phyloP scores from a whole-genome alignment of 2,113 vertebrate species.

The Macaca nemestrina region DNA sequence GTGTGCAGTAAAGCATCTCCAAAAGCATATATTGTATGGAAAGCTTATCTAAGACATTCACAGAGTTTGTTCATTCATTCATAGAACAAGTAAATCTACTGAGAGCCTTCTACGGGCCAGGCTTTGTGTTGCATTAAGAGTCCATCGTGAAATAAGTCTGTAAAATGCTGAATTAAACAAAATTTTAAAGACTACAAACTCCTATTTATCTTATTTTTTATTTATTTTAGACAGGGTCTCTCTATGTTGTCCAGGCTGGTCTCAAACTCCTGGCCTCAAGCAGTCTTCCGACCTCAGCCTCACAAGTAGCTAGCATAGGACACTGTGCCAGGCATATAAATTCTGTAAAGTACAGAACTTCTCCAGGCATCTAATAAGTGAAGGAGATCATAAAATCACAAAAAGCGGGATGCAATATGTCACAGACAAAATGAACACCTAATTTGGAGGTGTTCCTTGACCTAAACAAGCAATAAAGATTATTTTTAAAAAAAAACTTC shows the following conservation, averaged over 20 bases:
- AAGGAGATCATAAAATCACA: not conserved
- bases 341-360: not conserved
- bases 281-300: too few relatives aligned
- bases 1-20: not conserved
- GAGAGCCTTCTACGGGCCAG: not conserved
- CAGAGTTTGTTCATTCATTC: not conserved
- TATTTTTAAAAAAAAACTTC: not conserved
- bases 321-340: not conserved
- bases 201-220: too few relatives aligned
- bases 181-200: not conserved
- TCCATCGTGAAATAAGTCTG: not conserved
- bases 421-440: not conserved
- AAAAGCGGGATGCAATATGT: not conserved
- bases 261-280: too few relatives aligned
- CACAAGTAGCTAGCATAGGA: too few relatives aligned
- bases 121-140: not conserved
- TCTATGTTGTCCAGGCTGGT: too few relatives aligned
- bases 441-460: not conserved
- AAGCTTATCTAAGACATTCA: not conserved
- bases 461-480: not conserved
- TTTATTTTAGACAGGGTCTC: too few relatives aligned
- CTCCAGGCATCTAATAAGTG: not conserved
- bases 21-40: not conserved
- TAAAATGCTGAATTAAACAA: conserved; percentile 26
- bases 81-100: not conserved